Base-by-base conservation (phyloP, 2,113 vertebrate genomes). In the Willisornis vidua region DNA sequence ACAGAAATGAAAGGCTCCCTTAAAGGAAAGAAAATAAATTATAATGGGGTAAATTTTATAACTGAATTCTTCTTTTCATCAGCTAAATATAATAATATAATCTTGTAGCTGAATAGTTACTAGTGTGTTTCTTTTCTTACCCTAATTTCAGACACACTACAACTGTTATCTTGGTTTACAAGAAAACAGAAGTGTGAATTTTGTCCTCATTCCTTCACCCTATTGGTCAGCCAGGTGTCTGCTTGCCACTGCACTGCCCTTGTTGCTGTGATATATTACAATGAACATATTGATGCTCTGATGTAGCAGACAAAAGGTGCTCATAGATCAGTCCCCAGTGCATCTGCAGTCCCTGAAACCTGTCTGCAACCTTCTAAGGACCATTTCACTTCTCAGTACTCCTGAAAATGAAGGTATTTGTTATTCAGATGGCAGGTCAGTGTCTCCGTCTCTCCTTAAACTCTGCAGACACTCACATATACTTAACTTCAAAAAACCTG, bases 231-330 rank as follows among this genome's bases (percentile, higher is more conserved):
- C 4, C 71, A 66, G 19, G 37, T 79, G 59, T 43, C 74, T 89
- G 79, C 67, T 66, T 94, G 67, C 46, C 62, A 91, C 41, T 70
- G 67, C 63, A 37, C 26, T 91, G 72, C 43, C 72, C 46, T 96
- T 74, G 74, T 78, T 93, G 82, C 51, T 76, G 41, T 83, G 87
- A 90, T 81, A 59, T 80, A 19, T 33, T 85, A 85, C 51, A 89
- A 89, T 83, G 90, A 93, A 93, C 55, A 80, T 70, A 88, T 74
- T 92, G 94, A 83, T 63, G 63, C 59, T 88, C 48, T 59, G 54
- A 76, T 75, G 37, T 88, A 86, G 79, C 46, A 93, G 92, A 72
- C 41, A 90, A 85, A 71, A 93, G 58, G 23, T 77, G 51, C 43
- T 79, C 79, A 73, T 66, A 90, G 62, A 95, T 94, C 86, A 95